Conservation (phyloP, 2,113 vertebrate genomes). For the Marmota flaviventris region DNA sequence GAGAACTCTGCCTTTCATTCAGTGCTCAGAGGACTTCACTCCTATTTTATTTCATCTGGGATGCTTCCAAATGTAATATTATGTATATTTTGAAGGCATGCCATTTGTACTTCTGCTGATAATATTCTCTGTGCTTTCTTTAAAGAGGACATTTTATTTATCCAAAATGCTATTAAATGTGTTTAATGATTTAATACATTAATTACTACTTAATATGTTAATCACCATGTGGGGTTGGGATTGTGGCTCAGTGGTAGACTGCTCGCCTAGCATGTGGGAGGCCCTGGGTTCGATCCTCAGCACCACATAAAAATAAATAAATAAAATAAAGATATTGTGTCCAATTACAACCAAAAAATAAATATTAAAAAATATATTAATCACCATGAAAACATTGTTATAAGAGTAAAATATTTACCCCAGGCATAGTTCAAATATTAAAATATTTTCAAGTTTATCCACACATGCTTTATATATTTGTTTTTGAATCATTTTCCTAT, state of each 20-base stretch:
- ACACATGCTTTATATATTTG: background rate
- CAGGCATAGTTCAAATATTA: background rate
- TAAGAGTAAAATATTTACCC: background rate
- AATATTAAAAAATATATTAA: background rate
- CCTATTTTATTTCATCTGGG: background rate
- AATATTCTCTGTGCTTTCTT: constrained; percentile 21
- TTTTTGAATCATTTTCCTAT: background rate
- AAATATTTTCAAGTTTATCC: background rate
- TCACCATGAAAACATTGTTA: constrained; percentile 31
- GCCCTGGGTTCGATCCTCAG: too few species aligned
- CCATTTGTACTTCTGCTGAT: background rate
- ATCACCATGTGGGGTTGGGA: background rate
- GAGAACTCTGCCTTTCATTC: constrained; percentile 14
- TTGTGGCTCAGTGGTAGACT: too few species aligned
- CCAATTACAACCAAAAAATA: too few species aligned
- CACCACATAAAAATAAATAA: too few species aligned
- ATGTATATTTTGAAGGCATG: constrained; percentile 3
- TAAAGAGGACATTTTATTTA: background rate
- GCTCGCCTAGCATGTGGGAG: too few species aligned
- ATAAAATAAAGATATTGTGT: too few species aligned
- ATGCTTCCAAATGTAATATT: constrained; percentile 18
- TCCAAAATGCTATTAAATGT: too few species aligned
- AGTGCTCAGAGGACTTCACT: background rate
- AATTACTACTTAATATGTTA: background rate
- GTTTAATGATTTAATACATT: background rate